Percentiles rank a stretch among this genome's conserved stretches.
These are phyloP conservation scores for Andrena hattorfiana DNA, from an alignment of 2,888 invertebrate species.

Conservation along the genomic window DNA sequence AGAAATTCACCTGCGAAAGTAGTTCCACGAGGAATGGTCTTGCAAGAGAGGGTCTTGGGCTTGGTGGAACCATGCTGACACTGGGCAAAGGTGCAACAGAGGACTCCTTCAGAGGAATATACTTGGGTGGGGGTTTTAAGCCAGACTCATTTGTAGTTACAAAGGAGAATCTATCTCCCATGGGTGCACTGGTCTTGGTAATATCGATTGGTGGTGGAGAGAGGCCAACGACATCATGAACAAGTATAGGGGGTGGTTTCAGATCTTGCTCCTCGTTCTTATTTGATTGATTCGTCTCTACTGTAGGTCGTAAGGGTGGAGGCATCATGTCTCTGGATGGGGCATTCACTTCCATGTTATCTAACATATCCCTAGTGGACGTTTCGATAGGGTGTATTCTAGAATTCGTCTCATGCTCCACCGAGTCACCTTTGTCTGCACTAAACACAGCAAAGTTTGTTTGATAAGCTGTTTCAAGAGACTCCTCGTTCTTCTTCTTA, in stretches of 20 bases:
- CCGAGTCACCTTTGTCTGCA: constrained; percentile 55
- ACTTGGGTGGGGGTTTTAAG: constrained; percentile 79
- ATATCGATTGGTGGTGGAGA: constrained; percentile 82
- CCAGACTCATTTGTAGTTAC: constrained; percentile 73
- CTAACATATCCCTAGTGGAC: constrained; percentile 45
- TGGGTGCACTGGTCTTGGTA: constrained; percentile 76
- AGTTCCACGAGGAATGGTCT: constrained; percentile 82
- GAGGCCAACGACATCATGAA: constrained; percentile 80
- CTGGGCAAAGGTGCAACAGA: constrained; percentile 74
- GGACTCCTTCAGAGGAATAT: constrained; percentile 80
- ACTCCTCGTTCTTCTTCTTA: constrained; percentile 72
- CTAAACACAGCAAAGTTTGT: constrained; percentile 77
- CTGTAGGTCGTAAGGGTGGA: constrained; percentile 73
- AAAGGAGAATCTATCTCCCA: constrained; percentile 70
- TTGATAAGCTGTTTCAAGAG: constrained; percentile 76
- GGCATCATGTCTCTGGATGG: constrained; percentile 81
- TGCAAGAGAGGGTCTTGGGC: constrained; percentile 76
- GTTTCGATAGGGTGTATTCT: constrained; percentile 45
- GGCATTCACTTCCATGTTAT: constrained; percentile 58
- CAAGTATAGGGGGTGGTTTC: constrained; percentile 79
- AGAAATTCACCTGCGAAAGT: constrained; percentile 78
- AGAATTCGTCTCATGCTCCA: constrained; percentile 32
- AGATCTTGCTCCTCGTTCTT: constrained; percentile 75
- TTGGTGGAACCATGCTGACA: constrained; percentile 79
- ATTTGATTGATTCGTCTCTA: constrained; percentile 61